These are phyloP conservation scores for Oscarella lobularis DNA, from an alignment of 37 sponge, comb jelly and placozoan species.

Conservation along the genomic window DNA sequence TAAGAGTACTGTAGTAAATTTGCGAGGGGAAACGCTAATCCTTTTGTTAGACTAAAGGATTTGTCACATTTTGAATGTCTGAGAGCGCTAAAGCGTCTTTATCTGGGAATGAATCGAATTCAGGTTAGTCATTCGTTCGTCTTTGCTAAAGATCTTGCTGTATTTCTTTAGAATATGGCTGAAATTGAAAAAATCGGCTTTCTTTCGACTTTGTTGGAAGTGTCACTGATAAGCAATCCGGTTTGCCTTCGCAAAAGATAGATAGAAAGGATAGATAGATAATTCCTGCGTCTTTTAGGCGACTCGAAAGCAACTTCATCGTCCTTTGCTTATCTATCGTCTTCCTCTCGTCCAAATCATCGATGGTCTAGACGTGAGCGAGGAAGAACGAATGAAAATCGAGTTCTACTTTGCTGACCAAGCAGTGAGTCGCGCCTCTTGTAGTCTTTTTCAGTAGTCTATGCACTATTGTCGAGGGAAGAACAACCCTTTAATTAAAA, in stretches of 20 bases:
- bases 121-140: constrained; percentile 27
- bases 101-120: constrained; percentile 76
- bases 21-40: too few relatives aligned
- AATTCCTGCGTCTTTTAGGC: constrained; percentile 12
- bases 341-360: constrained; percentile 37
- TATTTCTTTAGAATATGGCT: constrained; percentile 40
- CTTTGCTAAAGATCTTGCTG: neutral
- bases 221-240: constrained; percentile 78
- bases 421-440: neutral
- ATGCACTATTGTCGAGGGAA: too few relatives aligned
- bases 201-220: constrained; percentile 48
- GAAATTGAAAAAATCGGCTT: constrained; percentile 70
- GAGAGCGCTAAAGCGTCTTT: constrained; percentile 53
- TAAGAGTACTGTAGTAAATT: too few relatives aligned
- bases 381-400: constrained; percentile 28
- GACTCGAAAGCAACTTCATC: constrained; percentile 49
- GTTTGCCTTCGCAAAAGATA: too few relatives aligned
- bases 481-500: too few relatives aligned
- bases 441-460: too few relatives aligned
- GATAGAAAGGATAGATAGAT: too few relatives aligned
- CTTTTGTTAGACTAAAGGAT: constrained; percentile 37
- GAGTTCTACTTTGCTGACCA: constrained; percentile 2
- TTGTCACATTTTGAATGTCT: constrained; percentile 51
- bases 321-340: constrained; percentile 26
- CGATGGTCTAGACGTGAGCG: constrained; percentile 48